These are phyloP conservation scores for Pachypeltis micranthus DNA, from an alignment of 1,140 invertebrate species.

Conservation along the genomic window DNA sequence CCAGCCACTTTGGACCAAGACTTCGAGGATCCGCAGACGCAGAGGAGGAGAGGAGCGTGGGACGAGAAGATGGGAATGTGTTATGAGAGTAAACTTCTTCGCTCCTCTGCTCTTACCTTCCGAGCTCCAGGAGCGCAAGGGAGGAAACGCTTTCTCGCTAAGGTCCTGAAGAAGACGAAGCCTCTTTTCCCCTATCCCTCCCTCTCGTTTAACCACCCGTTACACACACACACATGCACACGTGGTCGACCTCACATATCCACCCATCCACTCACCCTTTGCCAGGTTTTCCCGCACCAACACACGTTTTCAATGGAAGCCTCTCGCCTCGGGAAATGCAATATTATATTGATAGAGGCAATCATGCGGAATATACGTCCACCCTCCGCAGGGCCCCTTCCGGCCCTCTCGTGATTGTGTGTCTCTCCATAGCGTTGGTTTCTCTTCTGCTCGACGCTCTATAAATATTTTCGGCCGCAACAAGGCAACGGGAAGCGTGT, in stretches of 20 bases:
- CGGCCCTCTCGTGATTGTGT: not conserved
- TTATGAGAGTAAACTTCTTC: not conserved
- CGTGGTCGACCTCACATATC: no score
- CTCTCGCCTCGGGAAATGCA: constrained; percentile 4
- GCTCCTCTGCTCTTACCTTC: not conserved
- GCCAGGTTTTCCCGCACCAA: no score
- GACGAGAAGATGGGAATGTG: not conserved
- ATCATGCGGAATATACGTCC: constrained; percentile 13
- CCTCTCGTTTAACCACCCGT: no score
- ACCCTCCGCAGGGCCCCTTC: not conserved
- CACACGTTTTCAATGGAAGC: not conserved
- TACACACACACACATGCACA: no score
- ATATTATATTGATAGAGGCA: constrained; percentile 17
- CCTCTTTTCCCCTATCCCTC: no score
- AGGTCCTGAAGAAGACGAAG: no score
- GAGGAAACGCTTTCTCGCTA: no score
- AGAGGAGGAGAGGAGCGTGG: not conserved
- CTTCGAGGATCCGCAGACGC: not conserved
- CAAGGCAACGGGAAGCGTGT: not conserved
- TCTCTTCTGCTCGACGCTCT: not conserved
- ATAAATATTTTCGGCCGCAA: constrained; percentile 11
- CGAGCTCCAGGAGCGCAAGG: no score
- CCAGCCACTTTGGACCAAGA: not conserved
- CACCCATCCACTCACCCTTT: no score
- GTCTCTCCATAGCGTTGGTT: not conserved